Base-by-base conservation (phyloP, 2,888 invertebrate species). In the Coecobrya sp. region DNA sequence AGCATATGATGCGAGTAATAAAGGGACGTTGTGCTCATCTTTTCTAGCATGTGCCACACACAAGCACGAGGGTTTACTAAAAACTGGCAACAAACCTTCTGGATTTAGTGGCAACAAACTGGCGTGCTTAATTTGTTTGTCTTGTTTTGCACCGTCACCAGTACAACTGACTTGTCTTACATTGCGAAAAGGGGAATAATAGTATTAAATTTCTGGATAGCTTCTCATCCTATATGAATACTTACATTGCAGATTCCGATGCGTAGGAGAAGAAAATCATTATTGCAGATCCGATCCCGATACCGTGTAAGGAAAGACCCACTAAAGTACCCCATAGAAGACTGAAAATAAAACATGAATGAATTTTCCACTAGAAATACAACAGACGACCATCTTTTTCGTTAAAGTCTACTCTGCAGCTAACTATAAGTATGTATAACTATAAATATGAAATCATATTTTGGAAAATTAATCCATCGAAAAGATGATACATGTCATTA, bases 261-360 rank as follows among this genome's bases (percentile, higher is more conserved):
- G 93, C 92, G 45, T 89, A 89, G 0, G 92, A 42, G 70, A 92
- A 94, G 55, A 89, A 82, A 13, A 93, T 70, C 93, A 94, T 93
- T 49, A 94, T 89, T 10, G 94, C 87, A 25, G 92, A 92, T 55
- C 93, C 94, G 11, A 94, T 93, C n/a, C 94, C 94, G 70, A 94
- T 87, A 3, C 93, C 94, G 86, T 94, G 94, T n/a, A 94, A 52
- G 16, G 55, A 22, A 16, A 93, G 86, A 0, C 94, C 94, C 27
- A 92, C 36, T 4, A 91, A 82, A 19, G 90, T 93, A 8, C 88
- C 16, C 93, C 93, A 94, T 13, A 94, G 87, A 36, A 73, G 25
- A 27, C 94, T 94, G 84, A 3, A 70, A 62, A 89, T 30, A 59
- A 81, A 81, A 81, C 55, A 73, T 70, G 59, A 73, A 65, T 68